Evolutionary conservation across 2,113 vertebrate genomes (phyloP), one percentile per base, ranked within the genome.

Genomic region (Lycaon pictus): DNA sequence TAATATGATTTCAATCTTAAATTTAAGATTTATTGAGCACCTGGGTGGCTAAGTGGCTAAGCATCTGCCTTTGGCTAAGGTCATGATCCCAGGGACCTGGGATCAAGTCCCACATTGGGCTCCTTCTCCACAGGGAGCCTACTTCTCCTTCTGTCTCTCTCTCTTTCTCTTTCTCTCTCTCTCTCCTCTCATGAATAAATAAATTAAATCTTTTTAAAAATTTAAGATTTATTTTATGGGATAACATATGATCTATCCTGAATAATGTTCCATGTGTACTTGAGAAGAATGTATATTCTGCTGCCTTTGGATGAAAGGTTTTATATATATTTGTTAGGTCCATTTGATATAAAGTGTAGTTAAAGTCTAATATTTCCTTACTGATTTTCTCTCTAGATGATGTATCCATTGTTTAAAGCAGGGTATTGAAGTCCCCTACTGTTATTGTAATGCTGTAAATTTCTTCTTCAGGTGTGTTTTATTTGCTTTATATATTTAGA

Each of bases 401-500:
- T 29, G 23, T 85, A 76, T 74, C 43, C 32, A 37, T 43, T 77
- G 35, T 77, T 86, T 23, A 65, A 65, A 63, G 20, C 53, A 58
- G 43, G 48, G 23, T 65, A 32, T 7, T 65, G 32, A 43, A 65
- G 23, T 93, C 37, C 48, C 48, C 60, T 76, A 37, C 25, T 74
- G 12, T 87, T 88, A 43, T 77, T 76, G 7, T 80, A 80, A 58
- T 80, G 62, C 32, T 84, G 23, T 63, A 27, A 67, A 67, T 76
- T 85, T 56, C 27, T 48, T 22, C 60, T 15, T 93, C 22, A 51
- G 15, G n/a, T 80, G 37, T 69, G 4, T 80, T 80, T 69, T 58
- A 58, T 80, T 93, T 88, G 62, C 53, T 60, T 93, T 93, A 69
- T 58, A 88, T 43, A 88, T 93, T 76, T 69, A 69, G 32, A 7